Conservation (phyloP, 2,113 vertebrate genomes). For the Craseonycteris thonglongyai region DNA sequence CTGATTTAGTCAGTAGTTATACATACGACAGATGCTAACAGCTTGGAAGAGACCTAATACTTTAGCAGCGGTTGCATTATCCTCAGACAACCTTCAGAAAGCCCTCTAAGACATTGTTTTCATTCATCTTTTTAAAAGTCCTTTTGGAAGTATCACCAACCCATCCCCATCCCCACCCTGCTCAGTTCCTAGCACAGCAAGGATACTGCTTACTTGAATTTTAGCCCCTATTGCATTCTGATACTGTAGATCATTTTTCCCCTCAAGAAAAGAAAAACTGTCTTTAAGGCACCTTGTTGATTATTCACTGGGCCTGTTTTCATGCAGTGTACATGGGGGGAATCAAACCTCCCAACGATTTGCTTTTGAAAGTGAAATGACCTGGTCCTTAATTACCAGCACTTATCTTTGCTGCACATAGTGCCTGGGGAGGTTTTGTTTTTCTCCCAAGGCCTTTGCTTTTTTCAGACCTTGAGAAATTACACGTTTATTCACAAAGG, state of each 20-base stretch:
- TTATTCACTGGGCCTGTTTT: background rate
- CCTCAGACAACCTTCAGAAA: background rate
- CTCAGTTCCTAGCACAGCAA: background rate
- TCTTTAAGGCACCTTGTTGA: background rate
- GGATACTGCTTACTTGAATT: background rate
- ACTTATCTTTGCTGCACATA: background rate
- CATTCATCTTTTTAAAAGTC: background rate
- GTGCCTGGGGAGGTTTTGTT: background rate
- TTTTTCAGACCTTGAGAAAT: background rate
- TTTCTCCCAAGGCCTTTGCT: background rate
- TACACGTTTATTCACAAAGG: background rate
- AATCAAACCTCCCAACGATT: background rate
- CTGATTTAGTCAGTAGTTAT: background rate
- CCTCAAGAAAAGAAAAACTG: background rate
- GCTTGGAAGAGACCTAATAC: background rate
- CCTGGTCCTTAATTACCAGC: background rate
- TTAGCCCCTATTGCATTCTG: background rate
- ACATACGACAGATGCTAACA: background rate
- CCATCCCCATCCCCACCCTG: background rate
- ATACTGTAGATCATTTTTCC: background rate
- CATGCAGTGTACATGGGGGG: background rate
- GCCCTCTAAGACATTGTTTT: background rate
- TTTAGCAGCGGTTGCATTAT: background rate
- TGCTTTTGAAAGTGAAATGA: background rate
- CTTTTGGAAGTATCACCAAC: background rate